Percentiles rank a stretch among this genome's conserved stretches.
Evolutionary conservation across 2,797 vertebrate genomes (phyloP).

Genomic region (Micropoecilia bifurca): DNA sequence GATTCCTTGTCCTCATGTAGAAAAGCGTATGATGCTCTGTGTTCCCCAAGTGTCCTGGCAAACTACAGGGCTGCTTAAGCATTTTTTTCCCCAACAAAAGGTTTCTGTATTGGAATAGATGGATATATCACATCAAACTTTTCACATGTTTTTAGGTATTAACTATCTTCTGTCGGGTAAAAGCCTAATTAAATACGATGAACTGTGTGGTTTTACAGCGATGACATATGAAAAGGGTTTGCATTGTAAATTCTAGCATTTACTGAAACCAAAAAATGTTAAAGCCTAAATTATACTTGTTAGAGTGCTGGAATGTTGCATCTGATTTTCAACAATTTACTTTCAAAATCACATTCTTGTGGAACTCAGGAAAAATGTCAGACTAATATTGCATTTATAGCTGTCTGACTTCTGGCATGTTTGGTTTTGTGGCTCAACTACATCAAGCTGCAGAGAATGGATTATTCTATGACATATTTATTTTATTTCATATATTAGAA

Average conservation of each 20-base stretch:
- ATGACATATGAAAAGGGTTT: not conserved
- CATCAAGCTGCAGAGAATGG: not conserved
- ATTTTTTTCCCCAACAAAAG: not conserved
- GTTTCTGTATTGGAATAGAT: not conserved
- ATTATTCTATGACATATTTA: slow-evolving; percentile 16
- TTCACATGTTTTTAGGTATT: not conserved
- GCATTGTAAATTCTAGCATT: not conserved
- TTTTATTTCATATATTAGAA: slow-evolving; percentile 60
- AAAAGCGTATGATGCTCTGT: not conserved
- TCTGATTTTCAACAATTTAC: not conserved
- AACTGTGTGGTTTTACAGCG: not conserved
- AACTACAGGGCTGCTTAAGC: not conserved
- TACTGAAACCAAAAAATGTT: not conserved
- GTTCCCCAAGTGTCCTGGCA: not conserved
- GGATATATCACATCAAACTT: not conserved
- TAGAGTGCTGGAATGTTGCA: not conserved
- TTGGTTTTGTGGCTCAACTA: not conserved
- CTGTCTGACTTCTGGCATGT: not conserved
- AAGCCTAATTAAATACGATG: not conserved
- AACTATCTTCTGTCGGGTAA: not conserved
- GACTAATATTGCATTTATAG: not conserved
- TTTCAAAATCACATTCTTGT: not conserved
- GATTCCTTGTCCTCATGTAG: not conserved
- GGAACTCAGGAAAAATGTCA: too few relatives aligned
- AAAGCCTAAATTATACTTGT: not conserved